Base-by-base conservation (phyloP, 1,140 invertebrate genomes). In the Archivesica marissinica region DNA sequence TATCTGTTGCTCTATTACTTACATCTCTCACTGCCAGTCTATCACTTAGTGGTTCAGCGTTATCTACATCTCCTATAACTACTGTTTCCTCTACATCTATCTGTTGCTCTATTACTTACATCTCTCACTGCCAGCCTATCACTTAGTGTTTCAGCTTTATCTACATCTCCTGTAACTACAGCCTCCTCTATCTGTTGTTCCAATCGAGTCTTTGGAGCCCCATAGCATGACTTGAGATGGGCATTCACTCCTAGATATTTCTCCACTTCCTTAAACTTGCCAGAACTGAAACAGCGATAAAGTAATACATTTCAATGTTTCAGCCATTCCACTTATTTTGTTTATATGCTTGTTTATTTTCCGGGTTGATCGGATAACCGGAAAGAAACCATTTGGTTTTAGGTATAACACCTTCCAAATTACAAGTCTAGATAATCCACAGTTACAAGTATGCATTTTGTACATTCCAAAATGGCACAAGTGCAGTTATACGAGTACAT, bases 41-140 rank as follows among this genome's bases (percentile, higher is more conserved):
- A 59, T 88, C 85, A 88, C 87, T 88, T 0, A 88, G 78, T 35
- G 77, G 47, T 41, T 86, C 85, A 28, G 87, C 87, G 25, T 39
- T 83, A 28, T 74, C 79, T 54, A 78, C 52, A 35, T 86, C 79
- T 66, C 85, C 84, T 25, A 25, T 23, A 20, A 23, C 66, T 17
- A 88, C 44, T 17, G 84, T 79, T 59, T 70, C 74, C 38, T 88
- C 78, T 56, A 88, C 28, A 54, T 54, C 52, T 54, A 1, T 4
- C 20, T 15, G 47, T 15, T 13, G 28, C n/a, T 7, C 7, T 23
- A 23, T 9, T 56, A 75, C 44, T 76, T 83, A 88, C 87, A 44
- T 88, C 74, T 84, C 87, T 88, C 33, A 41, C 84, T 15, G 87
- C 66, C 66, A 88, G 66, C 15, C 54, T 20, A 59, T 88, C 85